Percentiles rank a stretch among this genome's conserved stretches.
Evolutionary conservation across 2,888 invertebrate genomes (phyloP).

Genomic region (Sarcophaga carnaria): DNA sequence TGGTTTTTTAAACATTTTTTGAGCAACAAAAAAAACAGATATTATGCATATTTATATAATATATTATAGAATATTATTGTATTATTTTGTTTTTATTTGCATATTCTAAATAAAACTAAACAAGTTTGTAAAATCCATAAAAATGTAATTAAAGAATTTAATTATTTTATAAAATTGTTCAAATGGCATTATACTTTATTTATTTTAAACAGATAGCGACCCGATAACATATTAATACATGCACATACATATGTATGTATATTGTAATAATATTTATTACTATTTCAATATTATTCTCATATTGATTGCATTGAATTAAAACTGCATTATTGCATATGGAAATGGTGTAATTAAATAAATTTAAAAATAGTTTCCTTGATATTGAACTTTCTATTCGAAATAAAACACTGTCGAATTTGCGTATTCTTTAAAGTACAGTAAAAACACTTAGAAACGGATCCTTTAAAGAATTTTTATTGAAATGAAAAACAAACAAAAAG

Average conservation of each 20-base stretch:
- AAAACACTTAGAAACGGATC: neutral
- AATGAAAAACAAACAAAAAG: no score
- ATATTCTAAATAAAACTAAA: conserved; percentile 37
- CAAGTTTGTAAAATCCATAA: conserved; percentile 16
- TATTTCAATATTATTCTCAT: no score
- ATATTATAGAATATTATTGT: neutral
- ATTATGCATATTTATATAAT: neutral
- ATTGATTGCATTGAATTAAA: no score
- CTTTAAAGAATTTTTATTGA: neutral
- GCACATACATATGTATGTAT: neutral
- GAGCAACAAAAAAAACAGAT: neutral
- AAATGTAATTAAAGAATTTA: conserved; percentile 6
- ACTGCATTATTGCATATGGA: neutral
- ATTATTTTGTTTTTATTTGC: conserved; percentile 23
- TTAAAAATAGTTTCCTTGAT: conserved; percentile 33
- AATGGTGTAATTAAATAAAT: conserved; percentile 1
- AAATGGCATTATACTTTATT: no score
- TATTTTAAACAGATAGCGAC: no score
- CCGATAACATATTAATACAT: neutral
- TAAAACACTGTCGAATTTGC: neutral
- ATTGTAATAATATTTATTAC: no score
- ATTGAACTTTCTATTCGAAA: conserved; percentile 5
- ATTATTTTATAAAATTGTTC: no score
- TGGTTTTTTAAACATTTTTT: neutral
- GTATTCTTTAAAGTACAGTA: conserved; percentile 2